These are phyloP conservation scores for Mesitornis unicolor DNA, from an alignment of 2,113 vertebrate genomes.

Conservation along the genomic window DNA sequence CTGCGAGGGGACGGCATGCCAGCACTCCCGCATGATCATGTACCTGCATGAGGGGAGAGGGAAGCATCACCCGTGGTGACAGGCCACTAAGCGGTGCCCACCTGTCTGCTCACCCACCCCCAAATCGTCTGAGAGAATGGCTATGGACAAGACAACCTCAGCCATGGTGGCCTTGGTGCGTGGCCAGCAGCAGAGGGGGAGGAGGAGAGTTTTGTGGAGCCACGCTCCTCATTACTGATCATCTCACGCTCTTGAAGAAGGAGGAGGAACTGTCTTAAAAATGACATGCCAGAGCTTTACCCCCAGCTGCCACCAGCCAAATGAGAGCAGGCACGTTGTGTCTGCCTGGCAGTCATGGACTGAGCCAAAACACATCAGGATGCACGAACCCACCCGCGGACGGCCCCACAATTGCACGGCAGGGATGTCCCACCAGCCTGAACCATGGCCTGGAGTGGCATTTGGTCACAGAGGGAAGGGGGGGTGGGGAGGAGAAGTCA, in stretches of 20 bases:
- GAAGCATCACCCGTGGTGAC: neutral
- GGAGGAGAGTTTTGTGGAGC: neutral
- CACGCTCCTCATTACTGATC: neutral
- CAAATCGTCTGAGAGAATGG: neutral
- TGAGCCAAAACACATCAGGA: neutral
- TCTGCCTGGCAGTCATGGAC: neutral
- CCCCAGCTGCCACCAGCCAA: fast-evolving
- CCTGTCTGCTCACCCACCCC: neutral
- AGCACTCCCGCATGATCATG: conserved; percentile 98
- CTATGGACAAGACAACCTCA: neutral
- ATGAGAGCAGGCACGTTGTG: fast-evolving
- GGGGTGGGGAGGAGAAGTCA: neutral
- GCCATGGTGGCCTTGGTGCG: neutral
- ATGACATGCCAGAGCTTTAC: neutral
- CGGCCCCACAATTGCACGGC: fast-evolving
- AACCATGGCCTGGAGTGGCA: neutral
- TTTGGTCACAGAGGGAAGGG: neutral
- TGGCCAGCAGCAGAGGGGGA: neutral
- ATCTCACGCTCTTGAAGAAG: neutral
- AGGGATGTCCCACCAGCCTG: neutral
- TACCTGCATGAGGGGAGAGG: conserved; percentile 73
- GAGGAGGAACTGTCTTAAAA: neutral
- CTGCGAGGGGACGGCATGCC: conserved; percentile 93
- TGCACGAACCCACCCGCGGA: neutral
- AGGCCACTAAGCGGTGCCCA: fast-evolving